A percentile compares a stretch with the other conserved stretches of the same genome.
Evolutionary conservation across 2,888 invertebrate genomes (phyloP).

Genomic region (Heteromurus nitidus): DNA sequence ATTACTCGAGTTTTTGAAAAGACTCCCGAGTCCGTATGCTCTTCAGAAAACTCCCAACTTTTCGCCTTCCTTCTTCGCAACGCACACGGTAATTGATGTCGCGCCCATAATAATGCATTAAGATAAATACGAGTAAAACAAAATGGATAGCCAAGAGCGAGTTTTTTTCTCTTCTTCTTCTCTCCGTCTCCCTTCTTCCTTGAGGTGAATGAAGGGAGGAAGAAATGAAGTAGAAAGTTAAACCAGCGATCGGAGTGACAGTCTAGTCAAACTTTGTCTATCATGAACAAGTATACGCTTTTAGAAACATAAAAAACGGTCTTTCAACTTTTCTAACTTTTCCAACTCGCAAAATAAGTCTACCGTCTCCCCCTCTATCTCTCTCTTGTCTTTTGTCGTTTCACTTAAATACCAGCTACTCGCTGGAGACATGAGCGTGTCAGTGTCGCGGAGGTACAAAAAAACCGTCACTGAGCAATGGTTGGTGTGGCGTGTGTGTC

Average conservation of each 20-base stretch:
- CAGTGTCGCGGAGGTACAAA: too few species aligned
- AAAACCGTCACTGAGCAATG: too few species aligned
- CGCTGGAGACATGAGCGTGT: too few species aligned
- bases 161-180: too few species aligned
- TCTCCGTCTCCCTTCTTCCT: too few species aligned
- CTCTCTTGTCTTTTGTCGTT: too few species aligned
- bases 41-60: too few species aligned
- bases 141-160: constrained; percentile 59
- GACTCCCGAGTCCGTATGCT: not conserved
- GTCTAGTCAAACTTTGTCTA: constrained; percentile 67
- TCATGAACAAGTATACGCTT: constrained; percentile 66
- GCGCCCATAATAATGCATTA: constrained; percentile 61
- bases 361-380: too few species aligned
- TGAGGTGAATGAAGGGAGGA: constrained; percentile 8
- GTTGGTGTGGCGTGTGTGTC: too few species aligned
- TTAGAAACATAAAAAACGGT: constrained; percentile 60
- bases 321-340: not conserved
- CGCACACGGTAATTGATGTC: constrained; percentile 13
- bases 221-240: constrained; percentile 60
- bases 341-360: too few species aligned
- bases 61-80: too few species aligned
- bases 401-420: too few species aligned
- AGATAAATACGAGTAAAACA: constrained; percentile 65
- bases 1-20: not conserved
- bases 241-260: constrained; percentile 67